Evolutionary conservation across 2,113 vertebrate species (phyloP).

Genomic region (Pelodiscus sinensis): DNA sequence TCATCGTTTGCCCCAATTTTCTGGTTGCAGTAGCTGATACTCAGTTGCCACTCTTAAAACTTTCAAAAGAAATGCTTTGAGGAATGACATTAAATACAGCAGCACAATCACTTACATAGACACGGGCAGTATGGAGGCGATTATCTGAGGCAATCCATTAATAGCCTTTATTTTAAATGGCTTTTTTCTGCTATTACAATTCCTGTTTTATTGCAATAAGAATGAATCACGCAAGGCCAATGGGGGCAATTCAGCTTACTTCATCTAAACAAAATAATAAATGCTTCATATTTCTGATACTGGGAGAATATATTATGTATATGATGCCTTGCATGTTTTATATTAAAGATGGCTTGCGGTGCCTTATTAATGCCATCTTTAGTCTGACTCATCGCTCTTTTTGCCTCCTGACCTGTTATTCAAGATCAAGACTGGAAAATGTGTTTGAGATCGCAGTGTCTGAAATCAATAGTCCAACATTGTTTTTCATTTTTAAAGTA

Average conservation of each 20-base stretch:
- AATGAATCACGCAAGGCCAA: rapidly evolving
- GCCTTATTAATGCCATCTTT: constrained; percentile 64
- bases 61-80: background rate
- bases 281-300: background rate
- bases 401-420: constrained; percentile 31
- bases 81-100: background rate
- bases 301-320: background rate
- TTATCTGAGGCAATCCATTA: background rate
- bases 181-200: background rate
- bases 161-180: rapidly evolving
- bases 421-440: constrained; percentile 50
- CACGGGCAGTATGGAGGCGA: background rate
- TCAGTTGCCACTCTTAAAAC: rapidly evolving
- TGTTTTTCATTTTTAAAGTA: background rate
- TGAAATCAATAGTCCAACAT: background rate
- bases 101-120: background rate
- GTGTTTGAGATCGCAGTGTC: background rate
- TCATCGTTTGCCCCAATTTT: rapidly evolving
- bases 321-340: constrained; percentile 40
- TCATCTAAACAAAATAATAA: background rate
- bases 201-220: background rate
- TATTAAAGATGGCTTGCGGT: constrained; percentile 34
- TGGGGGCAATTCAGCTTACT: background rate
- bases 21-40: rapidly evolving
- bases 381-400: background rate